These are phyloP conservation scores for Molorchus minor DNA, from an alignment of 2,888 invertebrate species.

Conservation along the genomic window DNA sequence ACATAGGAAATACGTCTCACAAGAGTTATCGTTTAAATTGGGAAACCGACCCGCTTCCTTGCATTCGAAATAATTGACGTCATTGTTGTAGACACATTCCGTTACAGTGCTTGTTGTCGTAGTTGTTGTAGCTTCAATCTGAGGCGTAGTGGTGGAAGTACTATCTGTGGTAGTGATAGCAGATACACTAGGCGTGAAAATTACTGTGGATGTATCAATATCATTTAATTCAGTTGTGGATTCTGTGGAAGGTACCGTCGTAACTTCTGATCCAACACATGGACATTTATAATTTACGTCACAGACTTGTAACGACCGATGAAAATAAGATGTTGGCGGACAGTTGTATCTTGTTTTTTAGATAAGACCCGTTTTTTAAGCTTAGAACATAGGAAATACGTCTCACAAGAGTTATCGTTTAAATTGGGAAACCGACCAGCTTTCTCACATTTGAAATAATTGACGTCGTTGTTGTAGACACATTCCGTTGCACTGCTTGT, in stretches of 20 bases:
- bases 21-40: constrained; percentile 53
- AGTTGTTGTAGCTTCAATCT: too few species aligned
- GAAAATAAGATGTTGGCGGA: constrained; percentile 37
- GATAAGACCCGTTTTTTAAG: constrained; percentile 47
- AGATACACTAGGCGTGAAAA: neutral
- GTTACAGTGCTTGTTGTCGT: neutral
- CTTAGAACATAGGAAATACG: constrained; percentile 48
- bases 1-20: constrained; percentile 62
- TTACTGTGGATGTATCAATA: neutral
- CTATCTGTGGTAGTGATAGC: neutral
- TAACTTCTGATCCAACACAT: constrained; percentile 28
- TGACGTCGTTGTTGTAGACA: neutral
- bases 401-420: constrained; percentile 52
- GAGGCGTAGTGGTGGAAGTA: neutral
- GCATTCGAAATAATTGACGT: constrained; percentile 33
- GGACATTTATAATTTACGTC: constrained; percentile 36
- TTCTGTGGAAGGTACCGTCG: constrained; percentile 8
- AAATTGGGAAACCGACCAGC: constrained; percentile 63
- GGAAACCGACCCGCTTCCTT: constrained; percentile 34
- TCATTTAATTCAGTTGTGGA: neutral
- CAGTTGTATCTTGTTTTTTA: constrained; percentile 50
- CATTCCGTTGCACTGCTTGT: neutral
- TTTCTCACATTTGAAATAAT: constrained; percentile 45
- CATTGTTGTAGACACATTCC: too few species aligned
- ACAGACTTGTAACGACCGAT: constrained; percentile 36